phyloP scores from a whole-genome alignment of 1,140 invertebrate species.

The Solen grandis region DNA sequence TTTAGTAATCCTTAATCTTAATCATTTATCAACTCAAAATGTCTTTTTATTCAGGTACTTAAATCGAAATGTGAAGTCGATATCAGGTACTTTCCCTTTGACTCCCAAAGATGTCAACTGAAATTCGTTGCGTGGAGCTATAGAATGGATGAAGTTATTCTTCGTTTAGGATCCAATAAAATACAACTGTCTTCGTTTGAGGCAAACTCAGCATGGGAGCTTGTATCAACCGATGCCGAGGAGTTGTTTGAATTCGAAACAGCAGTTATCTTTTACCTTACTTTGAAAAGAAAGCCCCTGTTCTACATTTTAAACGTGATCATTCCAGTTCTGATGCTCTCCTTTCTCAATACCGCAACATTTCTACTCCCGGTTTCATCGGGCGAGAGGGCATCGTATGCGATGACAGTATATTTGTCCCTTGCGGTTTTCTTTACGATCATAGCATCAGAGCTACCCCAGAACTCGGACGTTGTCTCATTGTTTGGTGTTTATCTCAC shows the following conservation, averaged over 20 bases:
- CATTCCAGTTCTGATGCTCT: slow-evolving; percentile 83
- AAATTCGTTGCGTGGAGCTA: slow-evolving; percentile 97
- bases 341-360: slow-evolving; percentile 82
- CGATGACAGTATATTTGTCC: slow-evolving; percentile 83
- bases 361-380: slow-evolving; percentile 84
- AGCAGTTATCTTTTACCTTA: slow-evolving; percentile 30
- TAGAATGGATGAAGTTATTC: background rate
- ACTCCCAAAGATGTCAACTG: slow-evolving; percentile 96
- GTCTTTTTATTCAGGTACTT: slow-evolving; percentile 86
- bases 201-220: background rate
- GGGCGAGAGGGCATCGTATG: slow-evolving; percentile 84
- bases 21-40: too few relatives aligned
- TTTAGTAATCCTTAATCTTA: too few relatives aligned
- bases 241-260: background rate
- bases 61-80: slow-evolving; percentile 99
- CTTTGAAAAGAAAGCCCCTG: slow-evolving; percentile 66
- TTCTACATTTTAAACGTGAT: slow-evolving; percentile 83
- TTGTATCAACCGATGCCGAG: background rate
- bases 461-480: slow-evolving; percentile 84
- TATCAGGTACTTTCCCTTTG: slow-evolving; percentile 97
- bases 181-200: background rate
- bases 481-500: slow-evolving; percentile 80
- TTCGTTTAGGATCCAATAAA: background rate
- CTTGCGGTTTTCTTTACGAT: slow-evolving; percentile 84
- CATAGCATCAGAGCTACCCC: slow-evolving; percentile 83